Evolutionary conservation across 2,888 invertebrate genomes (phyloP), one percentile per base, ranked within the genome.

Genomic region (Boloria selene): DNA sequence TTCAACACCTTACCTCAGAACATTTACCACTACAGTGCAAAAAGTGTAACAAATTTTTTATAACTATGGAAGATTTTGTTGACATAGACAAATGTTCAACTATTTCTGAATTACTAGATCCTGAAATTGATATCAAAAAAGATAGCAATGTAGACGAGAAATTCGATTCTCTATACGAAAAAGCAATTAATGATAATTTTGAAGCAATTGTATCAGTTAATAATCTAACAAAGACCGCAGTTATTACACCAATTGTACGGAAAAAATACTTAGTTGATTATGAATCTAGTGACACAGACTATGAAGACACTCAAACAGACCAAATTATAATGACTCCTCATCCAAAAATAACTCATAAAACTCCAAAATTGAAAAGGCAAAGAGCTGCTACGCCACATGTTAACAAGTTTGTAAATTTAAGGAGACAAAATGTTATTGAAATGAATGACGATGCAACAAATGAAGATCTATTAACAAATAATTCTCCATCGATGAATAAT

Each of bases 251-350:
- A 1, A 75, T 87, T 6, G 74, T 90, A 0, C 81, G 88, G 67
- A 85, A 81, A 38, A 84, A 84, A 55, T 68, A 83, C 76, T 67
- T 91, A 50, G 91, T 92, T 1, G 91, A 91, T 79, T 92, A 91
- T 53, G 90, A 88, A 59, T 85, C 80, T 0, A 91, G 87, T 74
- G 90, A 83, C 13, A 82, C 79, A 56, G 89, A 90, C 60, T 75
- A 73, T 18, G 82, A 85, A 45, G 75, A 78, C 6, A 73, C 65
- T 56, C 64, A 73, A 1, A 77, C 79, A 69, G 61, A 60, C 6
- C 74, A 77, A 13, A 61, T 67, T 3, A 65, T 73, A n/a, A 72
- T 70, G 31, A 88, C 86, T 3, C 84, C 84, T 13, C 78, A 86
- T 75, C 80, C 82, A 1, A 83, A 76, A 61, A 22, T 74, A 3